Conservation (phyloP, 2,113 vertebrate species). For the Heterotilapia buettikoferi region DNA sequence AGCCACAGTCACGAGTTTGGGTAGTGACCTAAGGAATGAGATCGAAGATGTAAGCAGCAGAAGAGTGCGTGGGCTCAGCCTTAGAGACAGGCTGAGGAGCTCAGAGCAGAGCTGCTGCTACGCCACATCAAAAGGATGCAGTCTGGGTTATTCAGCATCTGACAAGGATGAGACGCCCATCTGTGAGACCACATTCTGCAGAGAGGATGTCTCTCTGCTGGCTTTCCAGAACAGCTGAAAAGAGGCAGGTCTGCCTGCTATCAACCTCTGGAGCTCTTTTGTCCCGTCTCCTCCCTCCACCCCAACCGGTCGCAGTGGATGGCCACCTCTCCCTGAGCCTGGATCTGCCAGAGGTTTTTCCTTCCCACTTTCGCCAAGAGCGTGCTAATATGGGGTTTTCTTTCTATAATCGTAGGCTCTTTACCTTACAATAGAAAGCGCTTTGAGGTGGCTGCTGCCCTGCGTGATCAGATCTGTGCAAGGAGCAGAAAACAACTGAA, state of each 20-base stretch:
- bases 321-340: accelerated
- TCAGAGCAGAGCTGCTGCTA: not conserved
- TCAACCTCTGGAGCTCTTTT: not conserved
- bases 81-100: not conserved
- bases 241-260: not conserved
- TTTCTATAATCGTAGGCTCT: accelerated
- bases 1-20: accelerated
- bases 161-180: not conserved
- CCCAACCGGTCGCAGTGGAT: not conserved
- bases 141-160: not conserved
- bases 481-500: not conserved
- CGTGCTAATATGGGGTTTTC: accelerated
- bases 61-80: not conserved
- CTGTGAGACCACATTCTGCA: not conserved
- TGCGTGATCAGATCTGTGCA: not conserved
- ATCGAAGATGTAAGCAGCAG: not conserved
- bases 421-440: not conserved
- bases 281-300: not conserved
- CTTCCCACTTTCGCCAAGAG: not conserved
- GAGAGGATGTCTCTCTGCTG: not conserved
- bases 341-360: accelerated
- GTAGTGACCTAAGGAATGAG: not conserved
- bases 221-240: not conserved
- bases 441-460: too few species aligned
- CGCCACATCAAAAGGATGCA: not conserved